Base-by-base conservation (phyloP, 2,113 vertebrate species). In the Trichechus manatus region DNA sequence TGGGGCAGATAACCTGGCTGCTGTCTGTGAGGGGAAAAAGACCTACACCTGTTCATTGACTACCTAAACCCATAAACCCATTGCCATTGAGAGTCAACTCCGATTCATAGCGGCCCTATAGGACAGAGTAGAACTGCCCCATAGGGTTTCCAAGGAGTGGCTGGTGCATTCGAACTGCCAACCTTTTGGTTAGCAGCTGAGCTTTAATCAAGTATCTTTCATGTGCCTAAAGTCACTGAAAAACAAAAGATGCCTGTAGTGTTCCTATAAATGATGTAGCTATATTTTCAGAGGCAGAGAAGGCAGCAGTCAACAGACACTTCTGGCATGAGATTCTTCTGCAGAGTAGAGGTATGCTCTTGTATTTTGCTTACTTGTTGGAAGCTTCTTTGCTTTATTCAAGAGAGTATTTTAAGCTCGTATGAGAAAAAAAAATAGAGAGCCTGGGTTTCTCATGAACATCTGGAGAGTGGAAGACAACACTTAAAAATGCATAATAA, bases 161-260 rank as follows among this genome's bases (percentile, higher is more conserved):
- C 11, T 56, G 53, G 53, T 56, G 53, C 9, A 56, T 56, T 56
- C 53, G 3, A 56, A 15, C 53, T 56, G 53, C 53, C 53, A 13
- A 56, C 15, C 10, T 17, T 56, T 56, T 56, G 53, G 53, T 13
- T 15, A 15, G 53, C 53, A 56, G 53, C 53, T 56, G 15, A 17
- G 11, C 53, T 56, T 93, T 78, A 95, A 94, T 95, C 47, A 88
- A 92, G 47, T 87, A 66, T 33, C 39, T 81, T 94, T 50, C 77
- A 64, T 53, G 89, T 4, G 27, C 19, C 61, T 25, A 5, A 95
- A 92, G 87, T 53, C 33, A 63, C 19, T 59, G 47, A 59, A 90
- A 97, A 95, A 78, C 66, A 64, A 89, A 94, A 89, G 72, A 74
- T 75, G 33, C 5, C 25, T 3, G 23, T 0, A 50, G 80, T 13